These are phyloP conservation scores for Gymnothorax javanicus DNA, from an alignment of 2,797 vertebrate species.

Conservation along the genomic window DNA sequence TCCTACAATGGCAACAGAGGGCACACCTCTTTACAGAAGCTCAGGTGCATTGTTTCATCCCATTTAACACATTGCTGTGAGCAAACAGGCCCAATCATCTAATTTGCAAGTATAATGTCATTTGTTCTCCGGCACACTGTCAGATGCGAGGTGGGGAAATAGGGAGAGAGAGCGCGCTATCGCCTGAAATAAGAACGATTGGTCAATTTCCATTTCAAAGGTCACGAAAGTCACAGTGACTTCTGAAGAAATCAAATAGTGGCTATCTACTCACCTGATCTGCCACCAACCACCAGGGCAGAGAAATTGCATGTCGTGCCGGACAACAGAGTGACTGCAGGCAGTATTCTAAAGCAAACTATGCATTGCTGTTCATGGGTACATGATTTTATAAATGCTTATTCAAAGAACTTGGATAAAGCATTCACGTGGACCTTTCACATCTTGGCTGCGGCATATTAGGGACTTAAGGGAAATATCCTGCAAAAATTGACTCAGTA, in stretches of 20 bases:
- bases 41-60: constrained; percentile 5
- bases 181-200: constrained; percentile 7
- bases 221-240: background rate
- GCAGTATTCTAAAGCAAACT: background rate
- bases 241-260: constrained; percentile 16
- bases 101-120: constrained; percentile 26
- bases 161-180: background rate
- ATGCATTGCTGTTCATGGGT: background rate
- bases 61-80: constrained; percentile 2
- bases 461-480: too few relatives aligned
- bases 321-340: background rate
- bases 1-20: background rate
- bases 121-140: constrained; percentile 3
- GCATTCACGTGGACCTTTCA: background rate
- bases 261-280: background rate
- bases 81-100: background rate
- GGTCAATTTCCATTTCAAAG: constrained; percentile 23
- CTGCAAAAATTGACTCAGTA: too few relatives aligned
- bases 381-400: background rate
- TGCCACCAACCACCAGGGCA: background rate
- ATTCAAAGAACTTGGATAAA: background rate
- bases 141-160: constrained; percentile 10
- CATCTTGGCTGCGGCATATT: background rate
- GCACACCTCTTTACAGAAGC: background rate
- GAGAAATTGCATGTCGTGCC: background rate